Evolutionary conservation across 2,113 vertebrate species (phyloP).

Genomic region (Entelurus aequoreus): DNA sequence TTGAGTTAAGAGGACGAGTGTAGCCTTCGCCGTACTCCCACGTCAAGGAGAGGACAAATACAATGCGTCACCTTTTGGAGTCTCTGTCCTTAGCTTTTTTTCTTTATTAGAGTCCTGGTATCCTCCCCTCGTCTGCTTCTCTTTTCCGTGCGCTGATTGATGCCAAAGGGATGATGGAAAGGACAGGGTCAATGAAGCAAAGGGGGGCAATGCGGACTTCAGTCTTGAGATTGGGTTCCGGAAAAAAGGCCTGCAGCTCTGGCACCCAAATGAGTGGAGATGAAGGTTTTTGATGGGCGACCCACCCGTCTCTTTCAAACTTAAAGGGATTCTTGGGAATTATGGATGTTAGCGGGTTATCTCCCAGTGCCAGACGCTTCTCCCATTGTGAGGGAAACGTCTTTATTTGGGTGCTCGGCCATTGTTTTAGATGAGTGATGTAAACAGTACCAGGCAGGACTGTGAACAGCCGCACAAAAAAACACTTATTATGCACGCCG

Average conservation of each 20-base stretch:
- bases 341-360: slow-evolving; percentile 58
- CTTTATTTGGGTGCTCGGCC: slow-evolving; percentile 36
- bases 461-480: slow-evolving; percentile 10
- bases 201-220: slow-evolving; percentile 43
- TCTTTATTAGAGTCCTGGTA: slow-evolving; percentile 74
- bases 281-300: slow-evolving; percentile 56
- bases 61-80: slow-evolving; percentile 62
- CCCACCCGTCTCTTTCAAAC: slow-evolving; percentile 47
- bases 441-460: slow-evolving; percentile 16
- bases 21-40: slow-evolving; percentile 25
- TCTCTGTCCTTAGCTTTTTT: slow-evolving; percentile 71
- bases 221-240: slow-evolving; percentile 43
- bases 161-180: slow-evolving; percentile 71
- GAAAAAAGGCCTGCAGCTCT: slow-evolving; percentile 49
- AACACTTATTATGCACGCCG: slow-evolving; percentile 30
- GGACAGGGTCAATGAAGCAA: slow-evolving; percentile 51
- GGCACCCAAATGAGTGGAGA: slow-evolving; percentile 57
- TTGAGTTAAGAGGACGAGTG: slow-evolving; percentile 40
- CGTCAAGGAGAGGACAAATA: slow-evolving; percentile 67
- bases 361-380: slow-evolving; percentile 41
- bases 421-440: slow-evolving; percentile 58
- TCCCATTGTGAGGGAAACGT: slow-evolving; percentile 40
- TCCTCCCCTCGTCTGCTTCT: slow-evolving; percentile 65
- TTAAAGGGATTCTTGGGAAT: slow-evolving; percentile 46
- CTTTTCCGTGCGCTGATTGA: slow-evolving; percentile 72